These are phyloP conservation scores for Chamaedrilus cognettii DNA, from an alignment of 2,888 invertebrate genomes.

Conservation along the genomic window DNA sequence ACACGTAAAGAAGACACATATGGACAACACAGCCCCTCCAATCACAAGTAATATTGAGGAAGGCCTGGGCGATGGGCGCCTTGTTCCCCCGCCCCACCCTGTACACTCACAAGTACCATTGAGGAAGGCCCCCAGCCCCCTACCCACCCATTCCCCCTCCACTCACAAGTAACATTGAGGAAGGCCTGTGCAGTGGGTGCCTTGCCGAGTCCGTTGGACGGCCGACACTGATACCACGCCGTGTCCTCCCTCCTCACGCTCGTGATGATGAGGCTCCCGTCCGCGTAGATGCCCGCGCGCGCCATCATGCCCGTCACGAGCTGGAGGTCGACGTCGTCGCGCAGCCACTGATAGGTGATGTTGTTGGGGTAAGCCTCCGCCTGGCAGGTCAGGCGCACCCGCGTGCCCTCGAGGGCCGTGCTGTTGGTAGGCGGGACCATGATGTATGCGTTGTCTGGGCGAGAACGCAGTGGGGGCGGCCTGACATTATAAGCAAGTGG, in stretches of 20 bases:
- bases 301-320: constrained; percentile 65
- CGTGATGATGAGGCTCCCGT: constrained; percentile 86
- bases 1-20: no score
- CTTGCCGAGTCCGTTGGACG: constrained; percentile 94
- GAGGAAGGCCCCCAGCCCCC: no score
- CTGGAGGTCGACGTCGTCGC: constrained; percentile 24
- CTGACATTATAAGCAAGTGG: no score
- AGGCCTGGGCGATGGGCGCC: no score
- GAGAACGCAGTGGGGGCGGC: no score
- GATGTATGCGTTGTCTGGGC: constrained; percentile 90
- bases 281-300: constrained; percentile 92
- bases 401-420: constrained; percentile 92
- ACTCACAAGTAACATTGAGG: constrained; percentile 96
- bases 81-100: no score
- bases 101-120: no score
- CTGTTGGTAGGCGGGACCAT: constrained; percentile 93
- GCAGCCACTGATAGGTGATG: constrained; percentile 63
- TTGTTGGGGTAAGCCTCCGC: constrained; percentile 92
- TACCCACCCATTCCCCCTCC: no score
- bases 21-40: no score
- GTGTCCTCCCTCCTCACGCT: constrained; percentile 93
- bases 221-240: constrained; percentile 94
- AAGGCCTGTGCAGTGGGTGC: constrained; percentile 94
- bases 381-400: constrained; percentile 92
- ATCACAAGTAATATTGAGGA: no score